phyloP scores from a whole-genome alignment of 2,888 invertebrate species.

The Drosophila gaucha region DNA sequence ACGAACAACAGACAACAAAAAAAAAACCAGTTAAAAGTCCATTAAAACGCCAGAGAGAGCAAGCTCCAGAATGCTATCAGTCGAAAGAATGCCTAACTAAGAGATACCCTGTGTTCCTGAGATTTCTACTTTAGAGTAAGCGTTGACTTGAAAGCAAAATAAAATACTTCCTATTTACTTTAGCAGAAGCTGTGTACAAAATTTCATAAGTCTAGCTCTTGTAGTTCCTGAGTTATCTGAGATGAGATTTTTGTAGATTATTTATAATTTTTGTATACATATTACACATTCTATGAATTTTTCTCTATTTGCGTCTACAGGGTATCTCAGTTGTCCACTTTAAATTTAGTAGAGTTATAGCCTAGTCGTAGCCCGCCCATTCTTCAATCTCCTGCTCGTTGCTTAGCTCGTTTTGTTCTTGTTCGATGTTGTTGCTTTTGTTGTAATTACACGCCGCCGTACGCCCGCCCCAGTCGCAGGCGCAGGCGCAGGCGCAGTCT shows the following conservation, averaged over 20 bases:
- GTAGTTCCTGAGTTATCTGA: background rate
- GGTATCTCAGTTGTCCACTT: background rate
- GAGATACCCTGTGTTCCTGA: background rate
- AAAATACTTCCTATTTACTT: background rate
- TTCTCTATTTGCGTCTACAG: too few species aligned
- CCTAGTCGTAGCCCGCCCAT: constrained; percentile 17
- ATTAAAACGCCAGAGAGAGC: constrained; percentile 78
- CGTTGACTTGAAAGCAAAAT: background rate
- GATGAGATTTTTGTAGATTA: too few species aligned
- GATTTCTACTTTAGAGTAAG: background rate
- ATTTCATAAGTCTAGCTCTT: background rate
- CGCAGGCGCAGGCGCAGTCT: background rate
- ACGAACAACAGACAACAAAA: constrained; percentile 22
- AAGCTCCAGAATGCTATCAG: constrained; percentile 1
- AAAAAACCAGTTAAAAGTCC: constrained; percentile 82
- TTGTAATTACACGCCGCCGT: constrained; percentile 75
- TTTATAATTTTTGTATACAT: too few species aligned
- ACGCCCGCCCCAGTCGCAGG: constrained; percentile 68
- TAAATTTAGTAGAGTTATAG: too few species aligned
- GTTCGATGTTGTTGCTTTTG: constrained; percentile 73
- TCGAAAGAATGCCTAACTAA: too few species aligned
- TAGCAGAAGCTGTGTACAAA: too few species aligned
- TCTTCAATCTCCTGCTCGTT: constrained; percentile 27
- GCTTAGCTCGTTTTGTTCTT: constrained; percentile 71
- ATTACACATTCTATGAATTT: background rate